Evolutionary conservation across 2,797 vertebrate genomes (phyloP).

Genomic region (Eutrigla gurnardus): DNA sequence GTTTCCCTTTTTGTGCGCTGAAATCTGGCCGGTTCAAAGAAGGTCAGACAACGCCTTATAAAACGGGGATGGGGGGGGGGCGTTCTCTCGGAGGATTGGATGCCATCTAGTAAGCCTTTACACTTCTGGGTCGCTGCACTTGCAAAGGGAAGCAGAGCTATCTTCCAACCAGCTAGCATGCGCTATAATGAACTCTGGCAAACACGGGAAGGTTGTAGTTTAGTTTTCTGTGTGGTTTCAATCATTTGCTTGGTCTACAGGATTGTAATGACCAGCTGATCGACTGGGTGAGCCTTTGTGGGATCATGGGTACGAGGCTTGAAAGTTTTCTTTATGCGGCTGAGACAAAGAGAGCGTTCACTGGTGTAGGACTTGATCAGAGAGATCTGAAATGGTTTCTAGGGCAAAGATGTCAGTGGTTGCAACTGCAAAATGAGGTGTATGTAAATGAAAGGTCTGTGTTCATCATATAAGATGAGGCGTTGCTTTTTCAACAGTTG

Average conservation of each 20-base stretch:
- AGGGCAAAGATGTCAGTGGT: not conserved
- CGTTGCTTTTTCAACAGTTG: no score
- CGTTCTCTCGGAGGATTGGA: slow-evolving; percentile 26
- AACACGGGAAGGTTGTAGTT: not conserved
- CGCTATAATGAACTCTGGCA: slow-evolving; percentile 18
- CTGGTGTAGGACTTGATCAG: not conserved
- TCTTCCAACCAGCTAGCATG: slow-evolving; percentile 34
- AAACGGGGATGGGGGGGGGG: not conserved
- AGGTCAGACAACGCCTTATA: slow-evolving; percentile 6
- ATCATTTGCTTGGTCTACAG: slow-evolving; percentile 19
- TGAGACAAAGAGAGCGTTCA: slow-evolving; percentile 72
- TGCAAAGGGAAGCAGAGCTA: slow-evolving; percentile 35
- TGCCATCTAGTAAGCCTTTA: slow-evolving; percentile 43
- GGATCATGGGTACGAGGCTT: slow-evolving; percentile 55
- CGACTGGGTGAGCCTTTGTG: slow-evolving; percentile 19
- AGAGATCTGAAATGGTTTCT: slow-evolving; percentile 10
- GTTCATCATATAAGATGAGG: no score
- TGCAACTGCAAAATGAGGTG: not conserved
- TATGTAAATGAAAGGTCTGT: no score
- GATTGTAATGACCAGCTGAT: slow-evolving; percentile 77
- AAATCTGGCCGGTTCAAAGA: slow-evolving; percentile 23
- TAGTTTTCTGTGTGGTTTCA: slow-evolving; percentile 5
- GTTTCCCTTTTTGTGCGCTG: slow-evolving; percentile 16
- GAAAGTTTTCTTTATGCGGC: slow-evolving; percentile 45
- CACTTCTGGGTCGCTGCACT: slow-evolving; percentile 56